Base-by-base conservation (phyloP, 2,888 invertebrate genomes). In the Schrankia costaestrigalis region DNA sequence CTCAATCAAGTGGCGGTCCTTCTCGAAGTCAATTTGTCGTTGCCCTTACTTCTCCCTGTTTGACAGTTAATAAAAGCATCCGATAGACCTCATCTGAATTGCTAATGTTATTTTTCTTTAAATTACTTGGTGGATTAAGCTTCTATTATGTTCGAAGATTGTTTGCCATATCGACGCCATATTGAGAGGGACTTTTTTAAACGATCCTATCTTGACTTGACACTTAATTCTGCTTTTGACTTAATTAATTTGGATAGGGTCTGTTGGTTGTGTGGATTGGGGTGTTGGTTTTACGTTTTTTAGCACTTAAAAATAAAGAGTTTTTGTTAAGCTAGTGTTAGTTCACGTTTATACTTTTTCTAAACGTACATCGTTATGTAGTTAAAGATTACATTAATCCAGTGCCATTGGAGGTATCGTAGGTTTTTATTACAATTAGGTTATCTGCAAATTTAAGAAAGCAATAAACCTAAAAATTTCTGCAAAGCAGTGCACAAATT, bases 71-170 rank as follows among this genome's bases (percentile, higher is more conserved):
- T 84, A 84, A 84, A 77, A 68, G 63, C 34, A 61, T 55, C 60
- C 72, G 74, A 78, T 77, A 74, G 75, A 69, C 21, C 60, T 71
- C 73, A 85, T 85, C 73, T 85, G 83, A 84, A 80, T 85, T 84
- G 83, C 85, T 83, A 85, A 85, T 85, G 82, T 82, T 85, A 84
- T 85, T 84, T 85, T 84, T 85, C 80, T 84, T 80, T 78, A 83
- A 83, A 84, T 84, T 81, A 83, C 84, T 78, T 75, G 60, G 69
- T 54, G 71, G 76, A 82, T 81, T 81, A 82, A 76, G 63, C 58
- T 66, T 67, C 77, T 73, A 78, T 83, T 77, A 81, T 79, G 79
- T 77, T 75, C 74, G 70, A 68, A 75, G 76, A 76, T 69, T 78
- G 77, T 75, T 76, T n/a, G 71, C 68, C 60, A 68, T 67, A 78